These are phyloP conservation scores for Drosophila suzukii DNA, from an alignment of 1,140 invertebrate genomes.

Conservation along the genomic window DNA sequence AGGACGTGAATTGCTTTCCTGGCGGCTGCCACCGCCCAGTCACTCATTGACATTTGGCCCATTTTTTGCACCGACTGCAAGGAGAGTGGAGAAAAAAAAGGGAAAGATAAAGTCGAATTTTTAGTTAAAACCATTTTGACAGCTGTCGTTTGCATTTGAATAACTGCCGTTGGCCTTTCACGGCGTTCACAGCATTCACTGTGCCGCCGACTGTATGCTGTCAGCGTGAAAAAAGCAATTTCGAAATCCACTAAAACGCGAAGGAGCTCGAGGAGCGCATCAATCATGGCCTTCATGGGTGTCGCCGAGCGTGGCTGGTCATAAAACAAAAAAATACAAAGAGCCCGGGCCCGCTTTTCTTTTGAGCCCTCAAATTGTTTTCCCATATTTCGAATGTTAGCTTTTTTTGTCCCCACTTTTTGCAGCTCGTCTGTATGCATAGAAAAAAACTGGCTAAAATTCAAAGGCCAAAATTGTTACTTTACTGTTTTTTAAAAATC, in stretches of 20 bases:
- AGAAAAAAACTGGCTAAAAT: too few relatives aligned
- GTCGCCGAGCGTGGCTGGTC: conserved; percentile 52
- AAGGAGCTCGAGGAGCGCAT: conserved; percentile 54
- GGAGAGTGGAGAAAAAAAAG: conserved; percentile 18
- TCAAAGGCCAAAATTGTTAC: too few relatives aligned
- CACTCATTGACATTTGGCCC: conserved; percentile 57
- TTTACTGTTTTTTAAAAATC: too few relatives aligned
- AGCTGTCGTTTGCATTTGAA: conserved; percentile 82
- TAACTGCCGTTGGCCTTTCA: conserved; percentile 64
- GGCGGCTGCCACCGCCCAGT: conserved; percentile 20
- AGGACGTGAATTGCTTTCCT: conserved; percentile 22
- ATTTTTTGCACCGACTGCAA: conserved; percentile 43
- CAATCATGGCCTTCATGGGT: conserved; percentile 62
- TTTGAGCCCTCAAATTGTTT: conserved; percentile 74
- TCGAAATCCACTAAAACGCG: conserved; percentile 74
- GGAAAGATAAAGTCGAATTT: conserved; percentile 58
- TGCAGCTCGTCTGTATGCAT: too few relatives aligned
- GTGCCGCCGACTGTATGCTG: conserved; percentile 48
- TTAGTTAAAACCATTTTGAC: conserved; percentile 76
- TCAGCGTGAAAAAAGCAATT: conserved; percentile 79
- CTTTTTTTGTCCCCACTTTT: conserved; percentile 9
- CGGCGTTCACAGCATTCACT: conserved; percentile 12
- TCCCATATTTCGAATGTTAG: conserved; percentile 56
- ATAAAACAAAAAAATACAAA: conserved; percentile 65
- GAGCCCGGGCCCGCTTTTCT: conserved; percentile 46